Conservation (phyloP, 2,113 vertebrate species). For the Paracanthobrama guichenoti region DNA sequence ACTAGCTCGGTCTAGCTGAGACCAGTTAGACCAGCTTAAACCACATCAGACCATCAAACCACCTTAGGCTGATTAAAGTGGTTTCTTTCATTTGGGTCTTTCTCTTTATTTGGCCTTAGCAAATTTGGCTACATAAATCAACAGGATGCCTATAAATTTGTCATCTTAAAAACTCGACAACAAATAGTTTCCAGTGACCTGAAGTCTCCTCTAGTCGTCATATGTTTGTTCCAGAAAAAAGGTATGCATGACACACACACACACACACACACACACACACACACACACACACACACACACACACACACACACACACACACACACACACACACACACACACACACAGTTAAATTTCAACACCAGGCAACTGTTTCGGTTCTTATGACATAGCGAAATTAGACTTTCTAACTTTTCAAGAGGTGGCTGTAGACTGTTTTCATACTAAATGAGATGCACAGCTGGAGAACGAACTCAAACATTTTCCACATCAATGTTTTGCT, state of each 20-base stretch:
- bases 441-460: not conserved
- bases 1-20: not conserved
- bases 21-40: not conserved
- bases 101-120: not conserved
- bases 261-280: too few relatives aligned
- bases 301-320: too few relatives aligned
- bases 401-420: not conserved
- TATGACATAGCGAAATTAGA: not conserved
- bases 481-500: not conserved
- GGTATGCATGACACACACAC: too few relatives aligned
- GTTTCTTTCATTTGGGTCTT: not conserved
- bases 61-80: too few relatives aligned
- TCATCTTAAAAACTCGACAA: not conserved
- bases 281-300: too few relatives aligned
- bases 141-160: not conserved
- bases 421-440: not conserved
- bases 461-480: not conserved
- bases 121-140: not conserved
- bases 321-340: too few relatives aligned
- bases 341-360: not conserved
- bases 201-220: not conserved
- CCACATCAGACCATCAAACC: not conserved
- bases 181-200: not conserved
- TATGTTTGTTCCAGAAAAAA: not conserved
- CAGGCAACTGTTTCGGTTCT: not conserved